phyloP scores from a whole-genome alignment of 1,140 invertebrate species.

The Sesamia nonagrioides region DNA sequence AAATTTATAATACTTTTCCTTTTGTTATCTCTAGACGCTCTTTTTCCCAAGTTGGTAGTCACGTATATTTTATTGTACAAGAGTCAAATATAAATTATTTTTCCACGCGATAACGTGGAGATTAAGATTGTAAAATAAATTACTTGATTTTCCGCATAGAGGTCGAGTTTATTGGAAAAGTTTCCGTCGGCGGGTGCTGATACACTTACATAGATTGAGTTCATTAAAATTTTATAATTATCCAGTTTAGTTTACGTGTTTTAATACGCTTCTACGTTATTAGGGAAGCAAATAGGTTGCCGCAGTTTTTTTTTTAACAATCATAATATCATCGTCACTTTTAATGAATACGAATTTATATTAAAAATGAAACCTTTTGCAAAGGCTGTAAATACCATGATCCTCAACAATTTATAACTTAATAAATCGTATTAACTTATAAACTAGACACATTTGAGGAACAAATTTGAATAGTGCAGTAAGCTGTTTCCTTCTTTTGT shows the following conservation, averaged over 20 bases:
- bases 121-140: constrained; percentile 67
- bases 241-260: constrained; percentile 32
- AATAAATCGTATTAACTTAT: background rate
- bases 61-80: constrained; percentile 34
- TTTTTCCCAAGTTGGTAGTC: constrained; percentile 39
- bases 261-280: constrained; percentile 7
- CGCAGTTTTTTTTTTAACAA: background rate
- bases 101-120: constrained; percentile 47
- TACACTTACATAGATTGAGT: constrained; percentile 79
- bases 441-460: background rate
- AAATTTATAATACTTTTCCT: constrained; percentile 53
- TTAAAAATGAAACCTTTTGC: too few relatives aligned
- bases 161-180: constrained; percentile 79
- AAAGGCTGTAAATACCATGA: too few relatives aligned
- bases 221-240: constrained; percentile 78
- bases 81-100: constrained; percentile 57
- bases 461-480: background rate
- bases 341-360: too few relatives aligned
- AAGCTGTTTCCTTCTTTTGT: constrained; percentile 9
- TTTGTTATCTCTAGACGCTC: constrained; percentile 38
- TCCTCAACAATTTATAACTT: background rate
- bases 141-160: constrained; percentile 70
- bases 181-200: constrained; percentile 73
- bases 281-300: background rate
- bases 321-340: too few relatives aligned